Evolutionary conservation across 2,113 vertebrate genomes (phyloP).

Genomic region (Ia io): DNA sequence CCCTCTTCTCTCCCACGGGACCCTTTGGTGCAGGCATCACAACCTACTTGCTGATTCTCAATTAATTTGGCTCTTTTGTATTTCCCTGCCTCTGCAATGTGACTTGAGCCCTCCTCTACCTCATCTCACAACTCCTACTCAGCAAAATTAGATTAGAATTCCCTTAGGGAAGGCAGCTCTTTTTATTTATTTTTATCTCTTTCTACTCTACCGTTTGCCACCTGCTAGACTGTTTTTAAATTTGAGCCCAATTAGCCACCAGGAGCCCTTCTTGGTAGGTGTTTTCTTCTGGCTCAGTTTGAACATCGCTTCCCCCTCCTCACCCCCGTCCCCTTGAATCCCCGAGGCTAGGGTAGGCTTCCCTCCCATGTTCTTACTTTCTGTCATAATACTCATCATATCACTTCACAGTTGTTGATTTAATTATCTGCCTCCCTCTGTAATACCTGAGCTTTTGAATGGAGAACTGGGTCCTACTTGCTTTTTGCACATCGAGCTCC

Average conservation of each 20-base stretch:
- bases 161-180: background rate
- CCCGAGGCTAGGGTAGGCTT: background rate
- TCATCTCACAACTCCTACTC: background rate
- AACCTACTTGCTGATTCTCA: background rate
- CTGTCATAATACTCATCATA: background rate
- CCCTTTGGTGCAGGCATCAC: background rate
- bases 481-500: background rate
- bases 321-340: background rate
- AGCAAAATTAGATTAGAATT: slow-evolving; percentile 36
- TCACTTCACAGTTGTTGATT: background rate
- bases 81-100: background rate
- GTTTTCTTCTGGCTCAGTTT: background rate
- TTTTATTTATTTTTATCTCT: slow-evolving; percentile 16
- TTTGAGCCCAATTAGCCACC: too few species aligned
- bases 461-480: background rate
- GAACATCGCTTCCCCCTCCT: background rate
- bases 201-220: background rate
- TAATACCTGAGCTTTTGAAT: background rate
- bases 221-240: background rate
- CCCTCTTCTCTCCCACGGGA: background rate
- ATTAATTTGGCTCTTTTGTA: background rate
- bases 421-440: background rate
- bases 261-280: too few species aligned
- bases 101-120: background rate
- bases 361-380: background rate